Conservation (phyloP, 2,113 vertebrate species). For the Raja brachyura region DNA sequence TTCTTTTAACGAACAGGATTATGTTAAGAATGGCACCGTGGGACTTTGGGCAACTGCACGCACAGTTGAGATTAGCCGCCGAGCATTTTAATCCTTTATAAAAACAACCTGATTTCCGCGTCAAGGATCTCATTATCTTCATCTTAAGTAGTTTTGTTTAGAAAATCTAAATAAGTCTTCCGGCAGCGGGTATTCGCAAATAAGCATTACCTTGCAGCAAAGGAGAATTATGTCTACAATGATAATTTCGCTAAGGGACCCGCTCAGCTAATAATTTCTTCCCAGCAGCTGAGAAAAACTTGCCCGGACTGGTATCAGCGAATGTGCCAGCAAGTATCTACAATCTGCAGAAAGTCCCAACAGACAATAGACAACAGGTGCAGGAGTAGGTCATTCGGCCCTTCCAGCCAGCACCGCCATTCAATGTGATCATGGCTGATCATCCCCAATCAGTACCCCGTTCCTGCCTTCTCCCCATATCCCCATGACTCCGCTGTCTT, state of each 20-base stretch:
- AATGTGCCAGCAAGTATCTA: no score
- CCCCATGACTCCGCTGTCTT: no score
- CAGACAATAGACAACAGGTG: no score
- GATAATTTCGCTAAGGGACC: background rate
- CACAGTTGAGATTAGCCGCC: background rate
- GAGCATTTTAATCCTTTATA: slow-evolving; percentile 19
- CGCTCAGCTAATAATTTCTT: background rate
- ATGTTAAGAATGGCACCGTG: background rate
- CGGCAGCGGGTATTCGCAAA: background rate
- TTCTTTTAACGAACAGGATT: background rate
- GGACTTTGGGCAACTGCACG: background rate
- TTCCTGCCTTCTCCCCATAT: no score
- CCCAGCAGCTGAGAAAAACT: background rate
- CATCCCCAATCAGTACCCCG: no score
- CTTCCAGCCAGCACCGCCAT: no score
- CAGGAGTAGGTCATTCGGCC: no score
- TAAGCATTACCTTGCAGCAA: background rate
- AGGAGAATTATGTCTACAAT: background rate
- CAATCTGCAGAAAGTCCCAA: no score
- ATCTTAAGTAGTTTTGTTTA: slow-evolving; percentile 6
- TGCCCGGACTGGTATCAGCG: no score
- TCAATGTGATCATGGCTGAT: no score
- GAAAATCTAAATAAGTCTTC: background rate
- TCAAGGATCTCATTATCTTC: slow-evolving; percentile 20
- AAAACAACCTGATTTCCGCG: slow-evolving; percentile 33